Conservation (phyloP, 2,888 invertebrate species). For the Microctonus hyperodae region DNA sequence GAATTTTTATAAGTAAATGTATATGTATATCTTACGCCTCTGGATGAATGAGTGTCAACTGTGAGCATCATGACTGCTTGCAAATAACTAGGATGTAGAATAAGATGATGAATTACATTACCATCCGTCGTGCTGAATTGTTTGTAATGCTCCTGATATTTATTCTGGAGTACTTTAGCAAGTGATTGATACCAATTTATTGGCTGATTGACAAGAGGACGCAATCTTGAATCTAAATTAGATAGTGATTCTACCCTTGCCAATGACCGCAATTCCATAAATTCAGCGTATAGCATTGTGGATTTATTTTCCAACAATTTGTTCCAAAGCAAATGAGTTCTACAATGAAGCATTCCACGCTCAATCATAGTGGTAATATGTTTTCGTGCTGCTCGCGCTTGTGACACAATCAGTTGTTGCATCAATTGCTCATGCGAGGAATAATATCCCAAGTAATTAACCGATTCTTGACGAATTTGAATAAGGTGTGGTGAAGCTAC, state of each 20-base stretch:
- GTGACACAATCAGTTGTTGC: slow-evolving; percentile 69
- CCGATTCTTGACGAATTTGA: slow-evolving; percentile 68
- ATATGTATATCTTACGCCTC: slow-evolving; percentile 65
- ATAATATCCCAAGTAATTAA: slow-evolving; percentile 76
- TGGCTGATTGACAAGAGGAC: slow-evolving; percentile 69
- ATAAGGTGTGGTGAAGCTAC: slow-evolving; percentile 49
- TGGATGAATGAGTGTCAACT: slow-evolving; percentile 67
- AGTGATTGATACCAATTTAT: slow-evolving; percentile 72
- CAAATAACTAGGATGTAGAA: slow-evolving; percentile 70
- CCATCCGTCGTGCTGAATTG: slow-evolving; percentile 69
- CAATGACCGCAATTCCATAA: slow-evolving; percentile 70
- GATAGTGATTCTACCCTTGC: slow-evolving; percentile 69
- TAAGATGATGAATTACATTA: slow-evolving; percentile 69
- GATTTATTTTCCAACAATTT: slow-evolving; percentile 67
- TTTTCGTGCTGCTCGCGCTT: slow-evolving; percentile 66
- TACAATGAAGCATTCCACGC: slow-evolving; percentile 72
- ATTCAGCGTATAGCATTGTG: slow-evolving; percentile 69
- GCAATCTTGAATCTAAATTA: slow-evolving; percentile 68
- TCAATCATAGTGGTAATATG: slow-evolving; percentile 71
- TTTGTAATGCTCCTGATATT: slow-evolving; percentile 69
- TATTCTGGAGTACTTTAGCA: slow-evolving; percentile 68
- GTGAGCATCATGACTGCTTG: slow-evolving; percentile 74
- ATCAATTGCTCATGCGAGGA: slow-evolving; percentile 73
- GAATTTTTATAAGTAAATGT: slow-evolving; percentile 17
- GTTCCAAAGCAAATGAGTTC: slow-evolving; percentile 76